Percentiles rank a stretch among this genome's conserved stretches.
phyloP scores from a whole-genome alignment of 2,797 vertebrate genomes.

The Scyliorhinus canicula region DNA sequence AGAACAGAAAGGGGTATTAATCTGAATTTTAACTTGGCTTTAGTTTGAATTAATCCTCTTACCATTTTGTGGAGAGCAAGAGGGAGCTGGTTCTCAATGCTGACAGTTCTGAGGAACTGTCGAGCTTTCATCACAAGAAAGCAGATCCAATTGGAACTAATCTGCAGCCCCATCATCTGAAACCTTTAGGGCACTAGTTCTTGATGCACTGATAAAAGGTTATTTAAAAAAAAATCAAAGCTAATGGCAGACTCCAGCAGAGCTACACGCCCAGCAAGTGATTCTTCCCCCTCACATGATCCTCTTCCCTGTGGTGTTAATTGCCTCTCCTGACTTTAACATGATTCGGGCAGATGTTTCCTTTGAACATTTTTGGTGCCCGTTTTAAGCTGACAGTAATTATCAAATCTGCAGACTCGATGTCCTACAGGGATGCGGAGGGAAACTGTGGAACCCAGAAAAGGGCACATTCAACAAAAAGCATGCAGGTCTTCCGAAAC shows the following conservation, averaged over 20 bases:
- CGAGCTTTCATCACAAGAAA: neutral
- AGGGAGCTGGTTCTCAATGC: neutral
- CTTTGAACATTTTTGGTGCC: conserved; percentile 27
- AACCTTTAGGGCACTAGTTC: neutral
- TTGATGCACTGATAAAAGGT: conserved; percentile 1
- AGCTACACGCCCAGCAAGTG: conserved; percentile 16
- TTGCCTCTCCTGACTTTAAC: conserved; percentile 9
- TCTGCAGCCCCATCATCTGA: neutral
- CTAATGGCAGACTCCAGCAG: conserved; percentile 13
- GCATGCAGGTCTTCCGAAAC: neutral
- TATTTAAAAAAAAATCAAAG: conserved; percentile 8
- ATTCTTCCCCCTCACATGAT: conserved; percentile 11
- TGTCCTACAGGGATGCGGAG: neutral
- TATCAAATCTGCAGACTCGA: neutral
- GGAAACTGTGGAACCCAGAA: neutral
- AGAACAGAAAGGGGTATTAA: neutral
- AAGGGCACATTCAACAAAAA: neutral
- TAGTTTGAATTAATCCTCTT: neutral
- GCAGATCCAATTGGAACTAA: neutral
- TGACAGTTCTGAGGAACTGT: neutral
- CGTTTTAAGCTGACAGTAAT: conserved; percentile 33
- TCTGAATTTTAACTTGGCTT: neutral
- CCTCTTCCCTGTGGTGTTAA: conserved; percentile 27
- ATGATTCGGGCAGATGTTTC: conserved; percentile 27
- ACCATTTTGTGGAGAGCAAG: neutral